Conservation (phyloP, 2,888 invertebrate genomes). For the Cyclophora punctaria region DNA sequence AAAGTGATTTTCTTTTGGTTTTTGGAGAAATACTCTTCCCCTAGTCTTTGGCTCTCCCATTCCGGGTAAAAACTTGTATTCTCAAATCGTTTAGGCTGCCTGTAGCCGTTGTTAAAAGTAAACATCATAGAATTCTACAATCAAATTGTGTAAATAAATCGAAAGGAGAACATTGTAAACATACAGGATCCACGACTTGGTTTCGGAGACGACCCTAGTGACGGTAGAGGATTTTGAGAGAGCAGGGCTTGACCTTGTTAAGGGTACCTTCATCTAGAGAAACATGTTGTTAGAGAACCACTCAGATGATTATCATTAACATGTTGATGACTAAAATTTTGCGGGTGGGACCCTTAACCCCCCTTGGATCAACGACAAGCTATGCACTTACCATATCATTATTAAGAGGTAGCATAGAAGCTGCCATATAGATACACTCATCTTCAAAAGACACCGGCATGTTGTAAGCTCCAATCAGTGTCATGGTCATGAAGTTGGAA, state of each 20-base stretch:
- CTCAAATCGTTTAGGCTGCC: conserved; percentile 29
- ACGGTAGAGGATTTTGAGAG: too few species aligned
- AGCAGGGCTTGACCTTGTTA: too few species aligned
- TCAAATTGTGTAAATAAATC: too few species aligned
- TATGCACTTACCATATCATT: conserved; percentile 34
- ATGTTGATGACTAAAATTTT: too few species aligned
- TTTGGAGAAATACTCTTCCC: conserved; percentile 35
- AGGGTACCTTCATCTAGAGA: too few species aligned
- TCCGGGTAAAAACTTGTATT: conserved; percentile 38
- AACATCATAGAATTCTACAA: conserved; percentile 26
- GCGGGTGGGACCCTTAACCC: too few species aligned
- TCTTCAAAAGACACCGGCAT: conserved; percentile 36
- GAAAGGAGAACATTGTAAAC: not conserved
- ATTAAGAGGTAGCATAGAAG: conserved; percentile 37
- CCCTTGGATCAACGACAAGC: too few species aligned
- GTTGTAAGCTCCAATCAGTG: conserved; percentile 51
- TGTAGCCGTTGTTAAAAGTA: conserved; percentile 36
- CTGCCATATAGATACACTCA: conserved; percentile 37
- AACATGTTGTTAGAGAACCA: too few species aligned
- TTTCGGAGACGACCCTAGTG: too few species aligned
- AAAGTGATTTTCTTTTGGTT: conserved; percentile 37
- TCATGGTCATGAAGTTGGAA: conserved; percentile 50
- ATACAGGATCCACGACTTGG: not conserved
- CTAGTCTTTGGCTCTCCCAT: conserved; percentile 49
- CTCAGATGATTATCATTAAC: too few species aligned